Evolutionary conservation across 2,888 invertebrate genomes (phyloP).

Genomic region (Epinotia ramella): DNA sequence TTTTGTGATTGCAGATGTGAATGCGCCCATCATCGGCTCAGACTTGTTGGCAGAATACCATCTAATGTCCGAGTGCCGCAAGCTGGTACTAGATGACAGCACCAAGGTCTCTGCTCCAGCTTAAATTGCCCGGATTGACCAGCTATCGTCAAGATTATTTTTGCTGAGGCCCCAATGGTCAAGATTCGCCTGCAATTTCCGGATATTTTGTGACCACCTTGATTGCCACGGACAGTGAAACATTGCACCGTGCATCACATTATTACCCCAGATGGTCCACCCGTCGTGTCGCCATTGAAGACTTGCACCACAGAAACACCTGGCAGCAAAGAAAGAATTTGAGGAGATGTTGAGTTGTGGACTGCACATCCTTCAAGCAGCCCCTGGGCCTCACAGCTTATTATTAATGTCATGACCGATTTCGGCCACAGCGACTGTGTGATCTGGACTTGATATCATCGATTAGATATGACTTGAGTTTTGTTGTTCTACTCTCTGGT

Average conservation of each 20-base stretch:
- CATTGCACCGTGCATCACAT: constrained; percentile 51
- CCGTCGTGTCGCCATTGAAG: constrained; percentile 47
- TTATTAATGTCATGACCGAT: too few species aligned
- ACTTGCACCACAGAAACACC: constrained; percentile 48
- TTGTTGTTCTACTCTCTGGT: too few species aligned
- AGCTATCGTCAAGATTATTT: constrained; percentile 11
- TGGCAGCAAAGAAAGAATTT: constrained; percentile 50
- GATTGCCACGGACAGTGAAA: constrained; percentile 31
- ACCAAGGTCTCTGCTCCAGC: constrained; percentile 7
- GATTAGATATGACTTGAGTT: too few species aligned
- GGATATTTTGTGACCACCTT: constrained; percentile 1
- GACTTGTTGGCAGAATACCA: constrained; percentile 29
- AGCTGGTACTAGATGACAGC: constrained; percentile 1
- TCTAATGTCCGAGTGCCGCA: constrained; percentile 26
- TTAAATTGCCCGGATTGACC: background rate
- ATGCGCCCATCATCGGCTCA: constrained; percentile 23
- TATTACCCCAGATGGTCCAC: constrained; percentile 43
- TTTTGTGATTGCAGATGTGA: constrained; percentile 16
- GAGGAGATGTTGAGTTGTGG: constrained; percentile 49
- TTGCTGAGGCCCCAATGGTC: background rate
- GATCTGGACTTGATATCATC: too few species aligned
- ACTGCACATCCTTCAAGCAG: constrained; percentile 49
- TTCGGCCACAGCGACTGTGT: too few species aligned
- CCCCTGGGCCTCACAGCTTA: constrained; percentile 54
- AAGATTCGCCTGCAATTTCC: background rate